Evolutionary conservation across 2,888 invertebrate species (phyloP).

Genomic region (Yponomeuta evonymella): DNA sequence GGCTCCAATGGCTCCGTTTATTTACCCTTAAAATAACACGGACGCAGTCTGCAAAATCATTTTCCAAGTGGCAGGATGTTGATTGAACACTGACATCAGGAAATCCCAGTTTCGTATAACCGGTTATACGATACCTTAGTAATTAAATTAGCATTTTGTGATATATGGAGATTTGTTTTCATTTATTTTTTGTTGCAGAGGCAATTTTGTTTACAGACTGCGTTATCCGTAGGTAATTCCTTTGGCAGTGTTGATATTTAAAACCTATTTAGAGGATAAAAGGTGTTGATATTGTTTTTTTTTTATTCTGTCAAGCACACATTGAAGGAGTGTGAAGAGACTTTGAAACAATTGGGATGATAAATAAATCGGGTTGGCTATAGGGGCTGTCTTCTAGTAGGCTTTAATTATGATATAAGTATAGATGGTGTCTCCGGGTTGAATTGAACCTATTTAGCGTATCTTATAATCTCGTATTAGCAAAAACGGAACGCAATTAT

Average conservation of each 20-base stretch:
- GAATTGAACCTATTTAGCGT: too few relatives aligned
- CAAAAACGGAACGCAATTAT: too few relatives aligned
- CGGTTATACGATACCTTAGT: background rate
- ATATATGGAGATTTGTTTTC: background rate
- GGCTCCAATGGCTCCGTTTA: background rate
- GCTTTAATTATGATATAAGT: too few relatives aligned
- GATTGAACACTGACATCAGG: background rate
- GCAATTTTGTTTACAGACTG: background rate
- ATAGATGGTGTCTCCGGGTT: too few relatives aligned
- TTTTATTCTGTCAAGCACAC: background rate
- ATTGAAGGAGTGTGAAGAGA: background rate
- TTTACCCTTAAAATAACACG: background rate
- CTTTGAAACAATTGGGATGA: background rate
- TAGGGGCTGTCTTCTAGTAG: too few relatives aligned
- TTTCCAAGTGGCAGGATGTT: background rate
- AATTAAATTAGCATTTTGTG: background rate
- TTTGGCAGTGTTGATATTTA: background rate
- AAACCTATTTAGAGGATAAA: too few relatives aligned
- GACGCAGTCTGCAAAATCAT: background rate
- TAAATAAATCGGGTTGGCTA: too few relatives aligned
- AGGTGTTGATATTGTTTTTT: background rate
- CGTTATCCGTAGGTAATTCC: background rate
- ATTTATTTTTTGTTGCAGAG: background rate
- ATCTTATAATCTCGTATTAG: too few relatives aligned
- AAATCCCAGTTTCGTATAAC: background rate